Base-by-base conservation (phyloP, 1,140 invertebrate genomes). In the Apis mellifera region DNA sequence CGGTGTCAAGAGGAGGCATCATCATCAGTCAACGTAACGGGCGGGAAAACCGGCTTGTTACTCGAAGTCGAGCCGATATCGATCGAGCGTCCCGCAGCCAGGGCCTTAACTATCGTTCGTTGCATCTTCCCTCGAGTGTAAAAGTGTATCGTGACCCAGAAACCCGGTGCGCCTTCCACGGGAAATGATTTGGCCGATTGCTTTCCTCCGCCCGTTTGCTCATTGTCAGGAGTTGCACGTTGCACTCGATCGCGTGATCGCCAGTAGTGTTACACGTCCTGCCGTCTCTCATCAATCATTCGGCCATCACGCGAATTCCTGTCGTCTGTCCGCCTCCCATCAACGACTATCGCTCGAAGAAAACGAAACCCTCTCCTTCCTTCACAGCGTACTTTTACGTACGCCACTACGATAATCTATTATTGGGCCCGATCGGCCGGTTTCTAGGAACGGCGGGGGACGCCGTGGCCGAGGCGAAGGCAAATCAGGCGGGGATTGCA, bases 181-280 rank as follows among this genome's bases (percentile, higher is more conserved):
- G 84, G 75, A 87, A 87, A 81, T 86, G 76, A 82, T 74, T 86
- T 69, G 68, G 76, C 68, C 57, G 85, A 86, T 87, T 76, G 80
- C 84, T 68, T 80, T 32, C 2, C 62, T 60, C 54, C 75, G 66
- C 23, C 57, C 78, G 54, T 42, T 68, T 81, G 64, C 75, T 81
- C 32, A 66, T 81, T 81, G 32, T 54, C 50, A 42, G 32, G 26
- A 26, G 23, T 9, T 12, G n/a, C n/a, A 23, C 26, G 26, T 75
- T 73, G 73, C n/a, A n/a, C 80, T 54, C 60, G 80, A 76, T 42
- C 65, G 32, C 62, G 32, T 32, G 32, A 32, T 32, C 32, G 32
- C 32, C 32, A 32, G n/a, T 32, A 32, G n/a, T 32, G 65, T 52
- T 66, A 79, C 73, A 80, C 66, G 60, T 86, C 72, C 75, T 65